These are phyloP conservation scores for Thalassarche chlororhynchos DNA, from an alignment of 2,113 vertebrate species.

Conservation along the genomic window DNA sequence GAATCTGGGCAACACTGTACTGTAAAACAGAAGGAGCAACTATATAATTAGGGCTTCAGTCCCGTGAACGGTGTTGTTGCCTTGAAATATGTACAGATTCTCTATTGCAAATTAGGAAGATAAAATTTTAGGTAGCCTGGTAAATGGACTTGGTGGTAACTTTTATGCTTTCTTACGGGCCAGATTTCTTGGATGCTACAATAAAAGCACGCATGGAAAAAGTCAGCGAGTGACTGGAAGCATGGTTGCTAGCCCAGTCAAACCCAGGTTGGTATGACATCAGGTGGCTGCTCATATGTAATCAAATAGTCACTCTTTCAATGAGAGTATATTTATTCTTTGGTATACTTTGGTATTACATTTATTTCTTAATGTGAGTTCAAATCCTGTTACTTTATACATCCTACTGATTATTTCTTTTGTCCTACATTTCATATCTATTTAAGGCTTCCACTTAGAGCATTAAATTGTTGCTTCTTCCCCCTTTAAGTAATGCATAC, in stretches of 20 bases:
- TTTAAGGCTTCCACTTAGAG: background rate
- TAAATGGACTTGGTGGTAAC: background rate
- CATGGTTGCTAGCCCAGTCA: background rate
- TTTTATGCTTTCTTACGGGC: background rate
- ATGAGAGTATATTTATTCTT: background rate
- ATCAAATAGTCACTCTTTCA: background rate
- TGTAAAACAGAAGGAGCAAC: background rate
- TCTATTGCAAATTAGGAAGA: background rate
- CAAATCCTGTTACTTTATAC: background rate
- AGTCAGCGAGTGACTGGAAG: background rate
- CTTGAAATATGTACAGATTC: background rate
- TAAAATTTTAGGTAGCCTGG: background rate
- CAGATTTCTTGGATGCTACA: background rate
- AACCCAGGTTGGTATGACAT: background rate
- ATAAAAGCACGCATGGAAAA: background rate
- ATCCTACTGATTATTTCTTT: background rate
- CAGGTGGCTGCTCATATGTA: background rate
- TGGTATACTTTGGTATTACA: background rate
- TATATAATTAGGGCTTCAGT: background rate
- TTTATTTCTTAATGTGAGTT: background rate
- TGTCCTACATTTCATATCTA: background rate
- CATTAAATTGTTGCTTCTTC: background rate
- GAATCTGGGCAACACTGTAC: background rate
- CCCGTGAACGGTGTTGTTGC: accelerated
- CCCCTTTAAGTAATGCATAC: background rate